phyloP scores from a whole-genome alignment of 2,888 invertebrate genomes.

The Psylliodes chrysocephalus region DNA sequence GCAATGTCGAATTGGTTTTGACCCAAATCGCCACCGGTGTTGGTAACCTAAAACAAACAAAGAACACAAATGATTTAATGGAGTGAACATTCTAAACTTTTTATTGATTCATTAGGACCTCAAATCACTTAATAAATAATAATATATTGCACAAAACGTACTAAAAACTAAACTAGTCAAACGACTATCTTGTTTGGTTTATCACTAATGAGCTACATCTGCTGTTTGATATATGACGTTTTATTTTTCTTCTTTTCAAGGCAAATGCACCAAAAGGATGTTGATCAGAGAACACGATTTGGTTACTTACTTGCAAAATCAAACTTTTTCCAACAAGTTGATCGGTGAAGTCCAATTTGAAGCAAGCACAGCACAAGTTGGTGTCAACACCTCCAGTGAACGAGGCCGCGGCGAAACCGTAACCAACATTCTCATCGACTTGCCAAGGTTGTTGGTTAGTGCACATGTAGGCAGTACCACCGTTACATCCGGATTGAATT shows the following conservation, averaged over 20 bases:
- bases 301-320: not conserved
- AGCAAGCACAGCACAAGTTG: slow-evolving; percentile 40
- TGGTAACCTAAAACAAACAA: slow-evolving; percentile 43
- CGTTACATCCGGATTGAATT: slow-evolving; percentile 9
- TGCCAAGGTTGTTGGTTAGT: slow-evolving; percentile 42
- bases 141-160: no score
- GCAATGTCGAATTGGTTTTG: slow-evolving; percentile 32
- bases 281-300: no score
- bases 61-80: no score
- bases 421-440: slow-evolving; percentile 39
- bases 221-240: no score
- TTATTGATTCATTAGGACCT: no score
- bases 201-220: no score
- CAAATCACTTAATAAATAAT: no score
- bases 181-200: no score
- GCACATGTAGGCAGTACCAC: slow-evolving; percentile 40
- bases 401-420: slow-evolving; percentile 44
- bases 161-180: no score
- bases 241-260: no score
- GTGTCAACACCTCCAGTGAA: slow-evolving; percentile 36
- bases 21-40: slow-evolving; percentile 39
- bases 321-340: slow-evolving; percentile 24
- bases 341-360: slow-evolving; percentile 39
- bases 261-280: no score
- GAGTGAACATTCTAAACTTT: no score